These are phyloP conservation scores for Rhinolophus sinicus DNA, from an alignment of 2,113 vertebrate species.

Conservation along the genomic window DNA sequence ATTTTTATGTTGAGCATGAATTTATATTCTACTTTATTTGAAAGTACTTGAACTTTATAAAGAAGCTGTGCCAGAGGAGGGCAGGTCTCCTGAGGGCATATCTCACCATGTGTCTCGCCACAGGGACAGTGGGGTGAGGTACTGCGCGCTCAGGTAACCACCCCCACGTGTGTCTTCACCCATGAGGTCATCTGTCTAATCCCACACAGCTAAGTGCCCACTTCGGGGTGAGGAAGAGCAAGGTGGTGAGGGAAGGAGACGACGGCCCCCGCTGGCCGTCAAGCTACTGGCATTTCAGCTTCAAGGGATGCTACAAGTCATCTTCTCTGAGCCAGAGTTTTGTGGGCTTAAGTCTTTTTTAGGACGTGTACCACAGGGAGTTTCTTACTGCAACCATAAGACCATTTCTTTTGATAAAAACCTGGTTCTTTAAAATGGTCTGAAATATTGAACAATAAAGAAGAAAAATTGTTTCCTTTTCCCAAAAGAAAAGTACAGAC, in stretches of 20 bases:
- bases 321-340: background rate
- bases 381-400: background rate
- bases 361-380: background rate
- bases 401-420: constrained; percentile 21
- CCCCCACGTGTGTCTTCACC: background rate
- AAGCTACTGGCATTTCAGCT: background rate
- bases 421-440: constrained; percentile 18
- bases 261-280: background rate
- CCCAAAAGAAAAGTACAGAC: background rate
- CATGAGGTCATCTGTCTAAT: background rate
- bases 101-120: background rate
- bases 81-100: background rate
- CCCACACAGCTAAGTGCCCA: background rate
- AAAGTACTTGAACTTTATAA: background rate
- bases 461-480: background rate
- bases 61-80: background rate
- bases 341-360: background rate
- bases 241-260: background rate
- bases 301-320: background rate
- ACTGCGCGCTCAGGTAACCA: background rate
- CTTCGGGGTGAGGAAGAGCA: background rate
- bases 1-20: background rate
- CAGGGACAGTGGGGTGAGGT: rapidly evolving
- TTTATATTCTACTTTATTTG: background rate
- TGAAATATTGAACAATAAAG: background rate